Evolutionary conservation across 2,888 invertebrate genomes (phyloP).

Genomic region (Lypha dubia): DNA sequence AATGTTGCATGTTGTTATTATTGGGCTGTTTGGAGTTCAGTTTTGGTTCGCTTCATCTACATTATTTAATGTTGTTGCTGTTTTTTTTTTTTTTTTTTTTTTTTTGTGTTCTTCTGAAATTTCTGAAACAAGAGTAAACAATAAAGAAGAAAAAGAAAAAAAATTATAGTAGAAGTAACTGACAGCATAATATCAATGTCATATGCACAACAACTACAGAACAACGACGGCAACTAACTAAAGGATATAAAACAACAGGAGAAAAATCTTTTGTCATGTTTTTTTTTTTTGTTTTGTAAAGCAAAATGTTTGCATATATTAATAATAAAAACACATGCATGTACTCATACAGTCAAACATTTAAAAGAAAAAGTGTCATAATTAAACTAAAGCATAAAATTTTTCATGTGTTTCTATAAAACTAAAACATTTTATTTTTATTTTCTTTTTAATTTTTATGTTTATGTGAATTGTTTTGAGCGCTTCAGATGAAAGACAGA

Average conservation of each 20-base stretch:
- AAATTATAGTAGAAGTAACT: constrained; percentile 15
- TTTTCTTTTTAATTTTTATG: neutral
- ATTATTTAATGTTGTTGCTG: too few species aligned
- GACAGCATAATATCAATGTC: constrained; percentile 70
- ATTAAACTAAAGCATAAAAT: constrained; percentile 47
- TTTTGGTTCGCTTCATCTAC: constrained; percentile 41
- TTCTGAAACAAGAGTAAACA: constrained; percentile 30
- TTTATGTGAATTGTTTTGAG: neutral
- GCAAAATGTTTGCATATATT: constrained; percentile 1
- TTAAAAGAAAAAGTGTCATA: constrained; percentile 54
- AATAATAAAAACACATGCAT: constrained; percentile 13
- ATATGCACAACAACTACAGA: constrained; percentile 58
- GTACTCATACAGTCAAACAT: neutral
- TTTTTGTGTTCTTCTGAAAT: neutral
- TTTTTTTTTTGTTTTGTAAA: too few species aligned
- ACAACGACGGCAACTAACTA: constrained; percentile 36
- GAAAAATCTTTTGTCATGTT: constrained; percentile 50
- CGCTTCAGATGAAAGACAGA: neutral
- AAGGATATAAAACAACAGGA: constrained; percentile 51
- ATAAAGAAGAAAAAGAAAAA: neutral
- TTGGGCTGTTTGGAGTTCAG: constrained; percentile 40
- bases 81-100: too few species aligned
- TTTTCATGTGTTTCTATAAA: constrained; percentile 16
- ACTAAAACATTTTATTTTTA: neutral
- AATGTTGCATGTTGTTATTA: constrained; percentile 64